These are phyloP conservation scores for Gambusia yucatana DNA, from an alignment of 2,797 vertebrate genomes.

Conservation along the genomic window DNA sequence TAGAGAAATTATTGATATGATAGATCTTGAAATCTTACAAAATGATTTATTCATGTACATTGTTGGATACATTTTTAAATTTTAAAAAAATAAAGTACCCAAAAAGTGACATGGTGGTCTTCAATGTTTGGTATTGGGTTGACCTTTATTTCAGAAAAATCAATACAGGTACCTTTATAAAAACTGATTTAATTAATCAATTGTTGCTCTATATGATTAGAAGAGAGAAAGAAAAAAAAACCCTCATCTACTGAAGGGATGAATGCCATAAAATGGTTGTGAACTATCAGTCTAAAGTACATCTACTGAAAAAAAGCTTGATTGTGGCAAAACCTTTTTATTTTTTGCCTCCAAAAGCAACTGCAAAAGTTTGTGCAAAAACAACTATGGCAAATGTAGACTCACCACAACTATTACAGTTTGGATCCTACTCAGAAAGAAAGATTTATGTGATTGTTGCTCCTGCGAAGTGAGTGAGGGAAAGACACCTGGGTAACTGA, in stretches of 20 bases:
- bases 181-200: constrained; percentile 1
- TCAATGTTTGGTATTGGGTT: neutral
- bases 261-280: neutral
- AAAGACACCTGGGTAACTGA: constrained; percentile 55
- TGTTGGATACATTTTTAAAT: neutral
- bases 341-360: constrained; percentile 2
- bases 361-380: constrained; percentile 2
- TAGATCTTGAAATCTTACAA: neutral
- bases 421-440: constrained; percentile 68
- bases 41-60: neutral
- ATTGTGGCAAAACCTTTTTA: neutral
- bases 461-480: constrained; percentile 59
- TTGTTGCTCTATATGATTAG: neutral
- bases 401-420: constrained; percentile 64
- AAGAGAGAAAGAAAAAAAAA: neutral
- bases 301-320: neutral
- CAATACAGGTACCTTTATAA: neutral
- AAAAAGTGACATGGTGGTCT: neutral
- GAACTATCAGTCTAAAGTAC: neutral
- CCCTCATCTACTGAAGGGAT: neutral
- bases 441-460: constrained; percentile 62
- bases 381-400: constrained; percentile 18
- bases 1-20: neutral
- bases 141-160: constrained; percentile 2
- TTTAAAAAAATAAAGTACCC: neutral